These are phyloP conservation scores for Entomyzon cyanotis DNA, from an alignment of 2,113 vertebrate genomes.

Conservation along the genomic window DNA sequence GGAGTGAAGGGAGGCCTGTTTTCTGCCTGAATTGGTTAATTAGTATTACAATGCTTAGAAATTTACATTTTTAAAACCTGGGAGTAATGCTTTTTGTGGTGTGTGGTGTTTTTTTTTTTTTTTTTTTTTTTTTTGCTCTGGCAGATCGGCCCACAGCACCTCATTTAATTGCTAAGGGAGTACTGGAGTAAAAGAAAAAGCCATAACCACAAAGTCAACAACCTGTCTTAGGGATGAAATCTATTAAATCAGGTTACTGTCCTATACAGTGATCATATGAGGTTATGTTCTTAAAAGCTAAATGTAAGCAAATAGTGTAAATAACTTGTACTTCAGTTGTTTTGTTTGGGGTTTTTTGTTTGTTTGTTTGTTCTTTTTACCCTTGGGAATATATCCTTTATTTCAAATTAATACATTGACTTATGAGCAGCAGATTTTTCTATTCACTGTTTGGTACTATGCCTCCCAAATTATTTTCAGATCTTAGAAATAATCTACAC, in stretches of 20 bases:
- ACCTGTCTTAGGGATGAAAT: not conserved
- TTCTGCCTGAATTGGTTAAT: not conserved
- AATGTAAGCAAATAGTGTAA: not conserved
- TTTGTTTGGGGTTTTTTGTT: no score
- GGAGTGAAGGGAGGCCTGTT: not conserved
- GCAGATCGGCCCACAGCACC: not conserved
- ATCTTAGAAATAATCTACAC: not conserved
- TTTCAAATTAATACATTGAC: not conserved
- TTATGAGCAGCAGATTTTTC: not conserved
- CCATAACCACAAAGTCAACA: not conserved
- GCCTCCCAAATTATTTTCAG: not conserved
- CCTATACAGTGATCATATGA: not conserved
- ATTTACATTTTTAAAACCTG: not conserved
- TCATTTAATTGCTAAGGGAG: not conserved
- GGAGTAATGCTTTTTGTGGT: not conserved
- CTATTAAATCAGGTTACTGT: fast-evolving
- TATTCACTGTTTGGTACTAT: not conserved
- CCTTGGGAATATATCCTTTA: not conserved
- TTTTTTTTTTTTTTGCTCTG: not conserved
- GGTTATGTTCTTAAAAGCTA: not conserved
- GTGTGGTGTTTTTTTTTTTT: not conserved
- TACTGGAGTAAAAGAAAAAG: not conserved
- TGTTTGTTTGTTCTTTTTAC: not conserved
- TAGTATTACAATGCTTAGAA: not conserved
- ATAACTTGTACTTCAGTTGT: not conserved